A percentile compares a stretch with the other conserved stretches of the same genome.
Evolutionary conservation across 1,140 invertebrate species (phyloP).

Genomic region (Drosophila parabipectinata): DNA sequence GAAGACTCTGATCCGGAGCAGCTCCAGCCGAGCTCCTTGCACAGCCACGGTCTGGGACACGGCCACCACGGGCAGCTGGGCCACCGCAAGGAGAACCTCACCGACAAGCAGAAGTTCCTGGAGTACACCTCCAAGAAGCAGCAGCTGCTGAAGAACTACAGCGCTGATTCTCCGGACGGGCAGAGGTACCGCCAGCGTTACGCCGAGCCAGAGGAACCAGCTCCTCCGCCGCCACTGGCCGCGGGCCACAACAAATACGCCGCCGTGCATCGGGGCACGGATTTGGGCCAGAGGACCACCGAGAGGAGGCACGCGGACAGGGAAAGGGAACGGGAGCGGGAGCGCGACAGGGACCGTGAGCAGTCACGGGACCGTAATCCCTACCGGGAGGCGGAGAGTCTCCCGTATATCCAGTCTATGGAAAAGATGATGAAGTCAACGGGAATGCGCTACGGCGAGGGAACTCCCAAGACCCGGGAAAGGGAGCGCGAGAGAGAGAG

Average conservation of each 20-base stretch:
- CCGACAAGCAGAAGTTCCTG: constrained; percentile 81
- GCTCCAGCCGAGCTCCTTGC: constrained; percentile 10
- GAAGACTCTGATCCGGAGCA: constrained; percentile 66
- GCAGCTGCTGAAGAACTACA: constrained; percentile 52
- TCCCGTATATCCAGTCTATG: constrained; percentile 82
- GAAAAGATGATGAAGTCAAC: constrained; percentile 83
- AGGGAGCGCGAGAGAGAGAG: constrained; percentile 8
- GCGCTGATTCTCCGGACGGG: constrained; percentile 47
- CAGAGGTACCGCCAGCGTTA: constrained; percentile 78
- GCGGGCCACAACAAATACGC: constrained; percentile 68
- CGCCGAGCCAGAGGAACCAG: constrained; percentile 69
- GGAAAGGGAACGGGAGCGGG: constrained; percentile 17
- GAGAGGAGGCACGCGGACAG: constrained; percentile 23
- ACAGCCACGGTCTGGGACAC: constrained; percentile 2
- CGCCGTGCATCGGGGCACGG: constrained; percentile 60
- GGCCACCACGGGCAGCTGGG: constrained; percentile 10
- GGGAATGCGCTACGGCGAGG: constrained; percentile 74
- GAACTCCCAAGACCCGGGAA: constrained; percentile 34
- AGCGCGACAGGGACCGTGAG: constrained; percentile 39
- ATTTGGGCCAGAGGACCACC: constrained; percentile 34
- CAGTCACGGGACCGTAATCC: constrained; percentile 77
- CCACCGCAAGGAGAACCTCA: constrained; percentile 79
- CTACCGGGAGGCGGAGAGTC: constrained; percentile 79
- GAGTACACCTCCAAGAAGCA: constrained; percentile 74
- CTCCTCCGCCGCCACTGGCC: constrained; percentile 8